A percentile compares a stretch with the other conserved stretches of the same genome.
Conservation (phyloP, 2,113 vertebrate genomes). For the Eupsittula cactorum region DNA sequence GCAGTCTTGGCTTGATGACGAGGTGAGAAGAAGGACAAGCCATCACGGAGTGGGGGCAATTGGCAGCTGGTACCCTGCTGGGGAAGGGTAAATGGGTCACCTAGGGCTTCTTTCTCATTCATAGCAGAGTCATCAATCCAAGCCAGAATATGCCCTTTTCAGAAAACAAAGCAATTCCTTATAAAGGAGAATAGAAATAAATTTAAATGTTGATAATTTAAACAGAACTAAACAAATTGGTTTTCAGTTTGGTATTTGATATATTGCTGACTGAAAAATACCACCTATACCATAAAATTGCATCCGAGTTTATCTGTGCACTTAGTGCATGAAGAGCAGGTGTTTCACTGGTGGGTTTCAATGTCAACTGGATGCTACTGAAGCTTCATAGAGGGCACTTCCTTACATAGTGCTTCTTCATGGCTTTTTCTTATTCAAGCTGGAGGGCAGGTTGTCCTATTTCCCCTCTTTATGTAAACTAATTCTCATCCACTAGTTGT, state of each 20-base stretch:
- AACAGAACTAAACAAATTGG: constrained; percentile 44
- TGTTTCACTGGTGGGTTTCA: neutral
- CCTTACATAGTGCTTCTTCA: neutral
- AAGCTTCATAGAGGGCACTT: neutral
- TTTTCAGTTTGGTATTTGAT: neutral
- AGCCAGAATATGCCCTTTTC: constrained; percentile 63
- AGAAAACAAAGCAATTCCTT: constrained; percentile 59
- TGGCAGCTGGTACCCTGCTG: constrained; percentile 74
- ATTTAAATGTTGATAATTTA: constrained; percentile 60
- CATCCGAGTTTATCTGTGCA: neutral
- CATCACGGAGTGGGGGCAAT: constrained; percentile 75
- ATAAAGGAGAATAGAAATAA: constrained; percentile 7
- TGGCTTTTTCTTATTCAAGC: neutral
- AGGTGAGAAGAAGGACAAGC: constrained; percentile 81
- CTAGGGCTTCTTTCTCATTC: constrained; percentile 66
- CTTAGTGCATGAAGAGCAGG: neutral
- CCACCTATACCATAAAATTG: neutral
- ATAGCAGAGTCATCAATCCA: constrained; percentile 64
- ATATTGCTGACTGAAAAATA: neutral
- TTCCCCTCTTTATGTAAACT: neutral
- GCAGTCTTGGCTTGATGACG: constrained; percentile 78
- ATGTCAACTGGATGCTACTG: neutral
- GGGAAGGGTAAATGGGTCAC: constrained; percentile 78
- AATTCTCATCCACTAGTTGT: neutral
- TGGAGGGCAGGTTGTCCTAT: neutral